Conservation (phyloP, 1,140 invertebrate species). For the Battus philenor region DNA sequence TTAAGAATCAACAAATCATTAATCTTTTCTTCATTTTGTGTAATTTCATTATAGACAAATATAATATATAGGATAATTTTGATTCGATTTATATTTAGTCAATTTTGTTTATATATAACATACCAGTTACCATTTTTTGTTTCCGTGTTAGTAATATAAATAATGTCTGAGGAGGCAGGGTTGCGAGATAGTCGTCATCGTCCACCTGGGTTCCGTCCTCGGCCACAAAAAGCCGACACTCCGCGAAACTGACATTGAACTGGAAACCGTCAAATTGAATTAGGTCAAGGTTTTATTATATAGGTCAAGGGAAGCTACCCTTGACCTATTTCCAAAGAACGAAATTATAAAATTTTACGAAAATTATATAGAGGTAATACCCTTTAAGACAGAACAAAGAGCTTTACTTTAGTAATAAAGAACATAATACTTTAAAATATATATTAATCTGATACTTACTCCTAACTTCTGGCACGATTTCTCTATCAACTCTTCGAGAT, state of each 20-base stretch:
- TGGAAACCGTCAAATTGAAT: slow-evolving; percentile 44
- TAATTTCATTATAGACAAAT: no score
- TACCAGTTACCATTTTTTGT: slow-evolving; percentile 81
- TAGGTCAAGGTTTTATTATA: slow-evolving; percentile 43
- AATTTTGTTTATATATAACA: slow-evolving; percentile 24
- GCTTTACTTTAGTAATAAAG: no score
- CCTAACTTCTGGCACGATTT: slow-evolving; percentile 82
- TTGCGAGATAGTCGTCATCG: slow-evolving; percentile 84
- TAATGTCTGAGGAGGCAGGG: slow-evolving; percentile 82
- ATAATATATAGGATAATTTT: no score
- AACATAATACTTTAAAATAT: no score
- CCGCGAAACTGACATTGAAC: slow-evolving; percentile 64
- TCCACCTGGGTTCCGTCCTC: slow-evolving; percentile 85
- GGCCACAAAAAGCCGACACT: slow-evolving; percentile 71
- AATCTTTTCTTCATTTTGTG: no score
- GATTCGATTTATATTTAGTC: no score
- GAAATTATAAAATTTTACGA: no score
- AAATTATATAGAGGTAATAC: no score
- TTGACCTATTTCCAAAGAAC: slow-evolving; percentile 34
- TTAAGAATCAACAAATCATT: no score
- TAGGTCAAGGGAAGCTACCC: slow-evolving; percentile 48
- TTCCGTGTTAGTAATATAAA: slow-evolving; percentile 80
- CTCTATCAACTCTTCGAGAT: slow-evolving; percentile 77
- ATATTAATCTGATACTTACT: slow-evolving; percentile 71
- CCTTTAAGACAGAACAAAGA: no score